Evolutionary conservation across 2,888 invertebrate genomes (phyloP).

Genomic region (Nezara viridula): DNA sequence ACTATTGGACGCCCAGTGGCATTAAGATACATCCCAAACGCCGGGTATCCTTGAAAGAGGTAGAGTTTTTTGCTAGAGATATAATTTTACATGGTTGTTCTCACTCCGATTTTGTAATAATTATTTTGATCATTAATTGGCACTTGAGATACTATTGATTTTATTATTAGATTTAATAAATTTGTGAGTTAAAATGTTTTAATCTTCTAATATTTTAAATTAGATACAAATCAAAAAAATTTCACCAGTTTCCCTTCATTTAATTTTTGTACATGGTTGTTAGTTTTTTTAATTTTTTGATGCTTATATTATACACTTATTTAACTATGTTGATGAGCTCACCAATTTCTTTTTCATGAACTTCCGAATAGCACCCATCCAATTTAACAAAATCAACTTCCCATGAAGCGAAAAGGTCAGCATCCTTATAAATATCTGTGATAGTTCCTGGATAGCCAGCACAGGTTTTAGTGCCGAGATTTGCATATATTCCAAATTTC

Average conservation of each 20-base stretch:
- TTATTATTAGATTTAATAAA: no score
- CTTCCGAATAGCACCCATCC: conserved; percentile 73
- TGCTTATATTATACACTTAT: no score
- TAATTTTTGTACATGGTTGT: background rate
- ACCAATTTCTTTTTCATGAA: conserved; percentile 67
- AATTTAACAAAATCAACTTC: conserved; percentile 74
- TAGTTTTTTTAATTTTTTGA: no score
- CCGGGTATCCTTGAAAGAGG: conserved; percentile 70
- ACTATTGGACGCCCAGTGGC: conserved; percentile 73
- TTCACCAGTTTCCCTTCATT: background rate
- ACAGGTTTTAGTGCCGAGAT: conserved; percentile 74
- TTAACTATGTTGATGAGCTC: conserved; percentile 41
- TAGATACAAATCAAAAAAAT: background rate
- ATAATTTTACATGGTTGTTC: no score
- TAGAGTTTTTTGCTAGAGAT: background rate
- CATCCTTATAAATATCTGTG: conserved; percentile 71
- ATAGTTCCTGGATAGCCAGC: conserved; percentile 73
- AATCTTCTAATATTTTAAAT: background rate
- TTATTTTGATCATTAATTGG: background rate
- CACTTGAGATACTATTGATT: no score
- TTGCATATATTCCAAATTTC: conserved; percentile 75
- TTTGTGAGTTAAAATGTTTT: no score
- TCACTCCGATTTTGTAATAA: no score
- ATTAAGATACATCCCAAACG: conserved; percentile 72
- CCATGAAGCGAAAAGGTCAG: conserved; percentile 75